phyloP scores from a whole-genome alignment of 2,113 vertebrate genomes.

The Labeo catla region DNA sequence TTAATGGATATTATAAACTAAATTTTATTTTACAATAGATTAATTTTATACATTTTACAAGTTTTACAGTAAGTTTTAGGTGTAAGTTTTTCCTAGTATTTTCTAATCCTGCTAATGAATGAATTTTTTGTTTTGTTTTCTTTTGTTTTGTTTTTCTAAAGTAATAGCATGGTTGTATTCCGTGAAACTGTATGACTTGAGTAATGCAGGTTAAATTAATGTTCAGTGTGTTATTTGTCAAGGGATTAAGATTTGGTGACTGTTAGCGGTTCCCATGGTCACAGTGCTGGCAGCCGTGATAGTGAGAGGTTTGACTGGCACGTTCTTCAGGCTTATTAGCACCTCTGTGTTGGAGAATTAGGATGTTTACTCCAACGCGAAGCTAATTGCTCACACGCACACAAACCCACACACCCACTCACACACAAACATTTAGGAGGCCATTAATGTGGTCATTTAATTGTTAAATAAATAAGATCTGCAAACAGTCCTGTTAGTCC shows the following conservation, averaged over 20 bases:
- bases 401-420: constrained; percentile 33
- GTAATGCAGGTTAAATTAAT: neutral
- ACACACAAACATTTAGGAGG: constrained; percentile 14
- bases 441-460: constrained; percentile 26
- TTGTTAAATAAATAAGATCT: constrained; percentile 19
- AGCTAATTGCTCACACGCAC: constrained; percentile 39
- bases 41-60: too few relatives aligned
- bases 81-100: neutral
- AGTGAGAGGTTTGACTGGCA: neutral
- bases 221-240: neutral
- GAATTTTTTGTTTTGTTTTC: neutral
- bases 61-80: too few relatives aligned
- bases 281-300: neutral
- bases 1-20: too few relatives aligned
- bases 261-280: neutral
- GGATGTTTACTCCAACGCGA: constrained; percentile 50
- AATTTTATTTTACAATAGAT: too few relatives aligned
- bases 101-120: neutral
- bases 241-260: constrained; percentile 10
- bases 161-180: neutral
- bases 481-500: constrained; percentile 2
- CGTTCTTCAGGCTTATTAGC: constrained; percentile 58
- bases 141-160: neutral
- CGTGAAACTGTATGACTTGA: neutral
- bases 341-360: constrained; percentile 31